phyloP scores from a whole-genome alignment of 2,888 invertebrate genomes.

The Enoplolaimus lenunculus region DNA sequence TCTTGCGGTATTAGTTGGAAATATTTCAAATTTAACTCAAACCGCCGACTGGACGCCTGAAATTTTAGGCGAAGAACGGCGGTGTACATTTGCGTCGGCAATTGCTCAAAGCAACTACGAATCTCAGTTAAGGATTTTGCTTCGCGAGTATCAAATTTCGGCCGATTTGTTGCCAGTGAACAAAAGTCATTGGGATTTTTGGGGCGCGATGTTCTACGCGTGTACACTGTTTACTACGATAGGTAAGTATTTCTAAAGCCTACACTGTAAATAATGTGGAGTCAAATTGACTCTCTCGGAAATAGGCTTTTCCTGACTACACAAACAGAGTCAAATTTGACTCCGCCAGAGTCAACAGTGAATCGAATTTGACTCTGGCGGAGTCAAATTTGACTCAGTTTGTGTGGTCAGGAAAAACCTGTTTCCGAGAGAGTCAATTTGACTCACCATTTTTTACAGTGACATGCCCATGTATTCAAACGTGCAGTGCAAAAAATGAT shows the following conservation, averaged over 20 bases:
- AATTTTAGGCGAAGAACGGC: background rate
- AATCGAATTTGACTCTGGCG: no score
- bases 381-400: no score
- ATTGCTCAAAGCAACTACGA: background rate
- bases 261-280: no score
- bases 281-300: no score
- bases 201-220: constrained; percentile 39
- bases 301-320: no score
- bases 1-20: background rate
- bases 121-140: background rate
- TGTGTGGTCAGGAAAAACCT: no score
- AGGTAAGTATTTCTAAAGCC: constrained; percentile 14
- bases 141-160: constrained; percentile 27
- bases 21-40: background rate
- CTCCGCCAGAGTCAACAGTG: no score
- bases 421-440: no score
- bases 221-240: constrained; percentile 41
- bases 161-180: constrained; percentile 18
- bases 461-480: no score
- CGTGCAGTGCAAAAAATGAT: no score
- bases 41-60: background rate
- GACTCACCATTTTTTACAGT: no score
- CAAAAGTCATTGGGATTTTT: constrained; percentile 33
- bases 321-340: no score
- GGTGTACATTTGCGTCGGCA: background rate